Percentiles rank a stretch among this genome's conserved stretches.
Evolutionary conservation across 2,797 vertebrate genomes (phyloP).

Genomic region (Falco cherrug): DNA sequence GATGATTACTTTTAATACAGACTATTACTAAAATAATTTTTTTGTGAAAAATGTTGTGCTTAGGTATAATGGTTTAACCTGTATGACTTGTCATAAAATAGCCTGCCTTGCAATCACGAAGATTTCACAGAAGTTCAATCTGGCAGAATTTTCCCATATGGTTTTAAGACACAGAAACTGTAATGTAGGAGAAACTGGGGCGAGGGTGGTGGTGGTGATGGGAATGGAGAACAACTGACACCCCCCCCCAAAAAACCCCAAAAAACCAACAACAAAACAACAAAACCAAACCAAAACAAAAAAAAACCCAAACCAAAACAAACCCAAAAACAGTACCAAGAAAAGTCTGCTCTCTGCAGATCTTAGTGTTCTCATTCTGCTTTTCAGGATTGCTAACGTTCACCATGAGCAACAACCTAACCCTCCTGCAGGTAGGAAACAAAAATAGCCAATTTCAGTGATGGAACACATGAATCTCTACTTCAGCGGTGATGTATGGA

Average conservation of each 20-base stretch:
- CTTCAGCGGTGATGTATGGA: neutral
- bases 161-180: neutral
- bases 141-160: neutral
- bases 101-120: neutral
- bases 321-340: neutral
- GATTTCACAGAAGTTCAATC: neutral
- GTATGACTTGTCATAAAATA: neutral
- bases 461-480: neutral
- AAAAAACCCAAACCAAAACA: no score
- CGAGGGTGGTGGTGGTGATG: accelerated
- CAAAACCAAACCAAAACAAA: neutral
- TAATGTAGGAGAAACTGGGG: neutral
- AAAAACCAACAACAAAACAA: no score
- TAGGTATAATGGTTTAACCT: neutral
- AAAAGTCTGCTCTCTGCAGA: neutral
- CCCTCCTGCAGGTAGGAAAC: neutral
- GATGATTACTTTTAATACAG: neutral
- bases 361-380: neutral
- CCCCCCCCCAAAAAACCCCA: no score
- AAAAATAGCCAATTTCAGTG: neutral
- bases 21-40: neutral
- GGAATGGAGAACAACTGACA: neutral
- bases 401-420: neutral
- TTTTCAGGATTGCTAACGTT: neutral
- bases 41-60: neutral